Evolutionary conservation across 2,888 invertebrate genomes (phyloP), one percentile per base, ranked within the genome.

Genomic region (Troides oblongomaculatus): DNA sequence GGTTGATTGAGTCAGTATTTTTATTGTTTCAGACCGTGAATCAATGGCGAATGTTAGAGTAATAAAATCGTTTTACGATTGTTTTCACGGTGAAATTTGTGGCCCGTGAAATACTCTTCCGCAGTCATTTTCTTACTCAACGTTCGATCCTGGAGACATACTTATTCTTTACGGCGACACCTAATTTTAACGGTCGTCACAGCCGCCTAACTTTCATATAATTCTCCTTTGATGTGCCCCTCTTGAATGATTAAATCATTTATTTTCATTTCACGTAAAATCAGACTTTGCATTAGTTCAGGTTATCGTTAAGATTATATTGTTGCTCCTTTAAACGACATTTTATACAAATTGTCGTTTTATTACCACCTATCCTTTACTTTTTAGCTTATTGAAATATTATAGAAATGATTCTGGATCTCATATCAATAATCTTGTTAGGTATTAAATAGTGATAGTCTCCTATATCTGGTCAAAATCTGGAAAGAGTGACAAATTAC

Each of bases 1-100:
- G 87, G 87, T 90, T 91, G 92, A 92, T 92, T 92, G 92, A 92
- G 92, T 88, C 88, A 89, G 92, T 90, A 90, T 90, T 92, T 92
- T 92, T 92, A 92, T 91, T 92, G 89, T 91, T 89, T 85, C 79
- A 86, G 85, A 81, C 84, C 85, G 88, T 87, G 92, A 92, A 92
- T 92, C 92, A 90, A 92, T 92, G 89, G 91, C 78, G 89, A 90
- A 91, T 91, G 92, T 90, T 90, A 83, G 84, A 86, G 91, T 87
- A 88, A 90, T 92, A 92, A 92, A 92, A 90, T 75, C 81, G 81
- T 86, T 90, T 92, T 92, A 92, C 89, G 91, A 90, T 90, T 91
- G 91, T 89, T 90, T 92, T 91, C 91, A 89, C 90, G 87, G 87
- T 81, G 78, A 84, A 90, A 84, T 92, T 91, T 92, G 92, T 92